Evolutionary conservation across 2,888 invertebrate genomes (phyloP).

Genomic region (Heteromyza rotundicornis): DNA sequence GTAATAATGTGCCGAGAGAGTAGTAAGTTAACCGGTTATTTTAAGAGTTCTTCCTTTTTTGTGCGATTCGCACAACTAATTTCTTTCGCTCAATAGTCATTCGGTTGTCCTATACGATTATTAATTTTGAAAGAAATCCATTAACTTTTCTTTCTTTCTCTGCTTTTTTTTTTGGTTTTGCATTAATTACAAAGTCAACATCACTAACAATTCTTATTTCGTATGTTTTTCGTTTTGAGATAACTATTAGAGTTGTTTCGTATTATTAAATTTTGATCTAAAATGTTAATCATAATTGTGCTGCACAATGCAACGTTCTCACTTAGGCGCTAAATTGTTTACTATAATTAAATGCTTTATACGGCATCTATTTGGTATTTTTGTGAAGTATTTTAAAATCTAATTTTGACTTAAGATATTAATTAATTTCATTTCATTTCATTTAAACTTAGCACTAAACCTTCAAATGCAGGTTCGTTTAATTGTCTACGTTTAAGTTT

Average conservation of each 20-base stretch:
- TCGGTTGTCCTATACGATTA: too few relatives aligned
- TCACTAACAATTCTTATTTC: conserved; percentile 15
- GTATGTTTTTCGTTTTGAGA: conserved; percentile 28
- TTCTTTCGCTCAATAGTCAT: too few relatives aligned
- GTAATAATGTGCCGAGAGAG: too few relatives aligned
- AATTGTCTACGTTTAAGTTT: conserved; percentile 17
- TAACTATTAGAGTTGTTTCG: conserved; percentile 23
- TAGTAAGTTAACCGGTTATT: too few relatives aligned
- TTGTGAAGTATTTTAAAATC: not conserved
- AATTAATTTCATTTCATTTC: not conserved
- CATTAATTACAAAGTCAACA: conserved; percentile 10
- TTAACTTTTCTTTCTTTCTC: too few relatives aligned
- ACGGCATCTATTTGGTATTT: conserved; percentile 9
- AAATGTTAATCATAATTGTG: conserved; percentile 34
- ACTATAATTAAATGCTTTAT: conserved; percentile 9
- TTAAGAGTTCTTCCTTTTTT: too few relatives aligned
- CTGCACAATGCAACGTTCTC: not conserved
- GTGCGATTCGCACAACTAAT: too few relatives aligned
- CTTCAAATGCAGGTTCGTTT: not conserved
- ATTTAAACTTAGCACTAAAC: conserved; percentile 6
- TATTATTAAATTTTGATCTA: conserved; percentile 33
- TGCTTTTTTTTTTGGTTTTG: conserved; percentile 8
- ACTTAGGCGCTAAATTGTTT: not conserved
- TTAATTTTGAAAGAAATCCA: too few relatives aligned
- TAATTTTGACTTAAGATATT: conserved; percentile 4